Evolutionary conservation across 2,888 invertebrate genomes (phyloP), one percentile per base, ranked within the genome.

Genomic region (Lithophane ornitopus): DNA sequence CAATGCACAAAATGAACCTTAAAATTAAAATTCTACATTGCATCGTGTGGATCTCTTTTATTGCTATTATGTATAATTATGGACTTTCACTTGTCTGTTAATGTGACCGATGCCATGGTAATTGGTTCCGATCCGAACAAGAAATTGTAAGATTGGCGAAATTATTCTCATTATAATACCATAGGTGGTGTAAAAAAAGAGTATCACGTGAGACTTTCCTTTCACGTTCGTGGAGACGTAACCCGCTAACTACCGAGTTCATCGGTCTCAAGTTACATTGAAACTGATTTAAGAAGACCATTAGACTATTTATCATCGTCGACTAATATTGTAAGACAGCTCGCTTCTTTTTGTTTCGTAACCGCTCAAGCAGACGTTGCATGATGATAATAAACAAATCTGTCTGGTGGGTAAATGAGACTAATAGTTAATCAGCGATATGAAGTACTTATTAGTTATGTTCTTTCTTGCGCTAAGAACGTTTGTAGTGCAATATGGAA

Each of bases 11-110:
- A 80, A 81, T 79, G 39, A 62, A 70, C 61, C 46, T 19, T 74
- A 78, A 85, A 87, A 81, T 86, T 84, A 76, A 82, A 79, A 82
- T 83, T 78, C 80, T 67, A 70, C 69, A 22, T 41, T 75, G 62
- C 26, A 73, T 68, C 71, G 26, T 75, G 77, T 78, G 79, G 71
- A 87, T 86, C 82, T 78, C 82, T 78, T 85, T 89, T 87, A 88
- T 85, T 75, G 84, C 82, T 81, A 87, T 88, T 86, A 87, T 70
- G 58, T 87, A 88, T 90, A 93, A 95, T 94, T 94, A 93, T 89
- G 81, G 85, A 93, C 95, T 96, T 95, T 95, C 95, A 93, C 95
- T 93, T 89, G 89, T 89, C 91, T 88, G 90, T 89, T 91, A 91
- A 91, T 91, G 88, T 90, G 90, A 90, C 88, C 90, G 90, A 93